These are phyloP conservation scores for Labroides dimidiatus DNA, from an alignment of 2,797 vertebrate genomes.

Conservation along the genomic window DNA sequence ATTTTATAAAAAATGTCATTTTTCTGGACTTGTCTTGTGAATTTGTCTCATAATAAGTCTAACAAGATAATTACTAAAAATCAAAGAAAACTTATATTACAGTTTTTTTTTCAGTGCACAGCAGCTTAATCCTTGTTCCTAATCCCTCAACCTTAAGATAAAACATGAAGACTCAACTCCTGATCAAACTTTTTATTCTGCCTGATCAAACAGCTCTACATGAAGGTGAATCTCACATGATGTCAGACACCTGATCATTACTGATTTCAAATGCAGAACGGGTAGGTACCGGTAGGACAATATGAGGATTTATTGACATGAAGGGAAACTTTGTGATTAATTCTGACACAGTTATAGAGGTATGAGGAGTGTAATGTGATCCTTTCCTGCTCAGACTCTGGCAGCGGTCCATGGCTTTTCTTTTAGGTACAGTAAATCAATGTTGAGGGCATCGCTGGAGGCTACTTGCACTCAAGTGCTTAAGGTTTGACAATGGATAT, in stretches of 20 bases:
- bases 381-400: conserved; percentile 4
- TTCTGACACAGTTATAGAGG: neutral
- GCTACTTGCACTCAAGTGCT: neutral
- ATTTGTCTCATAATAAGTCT: no score
- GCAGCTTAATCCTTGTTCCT: neutral
- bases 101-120: neutral
- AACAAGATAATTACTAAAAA: no score
- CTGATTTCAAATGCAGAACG: neutral
- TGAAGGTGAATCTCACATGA: neutral
- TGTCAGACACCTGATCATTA: no score
- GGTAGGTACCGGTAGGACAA: neutral
- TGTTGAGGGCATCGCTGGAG: neutral
- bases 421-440: neutral
- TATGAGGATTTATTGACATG: neutral
- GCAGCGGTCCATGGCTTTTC: neutral
- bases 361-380: conserved; percentile 2
- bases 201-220: neutral
- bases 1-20: no score
- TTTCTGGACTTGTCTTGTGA: no score
- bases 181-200: neutral
- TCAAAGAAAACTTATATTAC: no score
- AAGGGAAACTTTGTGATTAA: neutral
- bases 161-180: neutral
- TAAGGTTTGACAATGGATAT: neutral
- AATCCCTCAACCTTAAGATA: neutral